phyloP scores from a whole-genome alignment of 2,797 vertebrate species.

The Sebastes hubbsi region DNA sequence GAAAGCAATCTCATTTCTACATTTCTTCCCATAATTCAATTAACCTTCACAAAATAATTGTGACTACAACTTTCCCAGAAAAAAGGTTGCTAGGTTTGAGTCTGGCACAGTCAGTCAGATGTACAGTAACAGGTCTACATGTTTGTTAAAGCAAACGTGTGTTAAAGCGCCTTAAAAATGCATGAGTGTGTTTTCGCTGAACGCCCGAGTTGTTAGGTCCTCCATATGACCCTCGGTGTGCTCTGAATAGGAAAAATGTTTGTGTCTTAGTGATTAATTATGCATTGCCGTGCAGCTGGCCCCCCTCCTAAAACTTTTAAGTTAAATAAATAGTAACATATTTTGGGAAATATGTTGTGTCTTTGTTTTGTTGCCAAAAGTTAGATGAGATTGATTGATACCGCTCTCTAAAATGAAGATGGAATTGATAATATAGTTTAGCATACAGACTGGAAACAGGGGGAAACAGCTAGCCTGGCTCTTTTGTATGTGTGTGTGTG shows the following conservation, averaged over 20 bases:
- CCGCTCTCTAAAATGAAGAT: neutral
- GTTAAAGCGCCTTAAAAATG: conserved; percentile 60
- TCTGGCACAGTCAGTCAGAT: conserved; percentile 1
- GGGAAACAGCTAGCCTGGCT: too few species aligned
- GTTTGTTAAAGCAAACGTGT: neutral
- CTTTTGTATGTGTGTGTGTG: too few species aligned
- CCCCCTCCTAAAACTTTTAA: neutral
- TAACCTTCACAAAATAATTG: neutral
- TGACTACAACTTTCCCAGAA: neutral
- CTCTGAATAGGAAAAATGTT: neutral
- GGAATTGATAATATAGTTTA: neutral
- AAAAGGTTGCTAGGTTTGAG: neutral
- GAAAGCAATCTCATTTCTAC: neutral
- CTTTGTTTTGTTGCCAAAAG: neutral
- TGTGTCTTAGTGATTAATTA: neutral
- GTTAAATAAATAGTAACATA: neutral
- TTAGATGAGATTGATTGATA: neutral
- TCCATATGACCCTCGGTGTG: conserved; percentile 3
- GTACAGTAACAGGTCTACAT: conserved; percentile 7
- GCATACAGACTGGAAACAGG: neutral
- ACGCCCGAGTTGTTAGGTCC: neutral
- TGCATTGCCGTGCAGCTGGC: neutral
- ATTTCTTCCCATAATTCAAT: conserved; percentile 8
- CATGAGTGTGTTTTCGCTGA: conserved; percentile 52
- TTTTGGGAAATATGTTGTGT: neutral